Evolutionary conservation across 2,888 invertebrate genomes (phyloP).

Genomic region (Mycogona germanica): DNA sequence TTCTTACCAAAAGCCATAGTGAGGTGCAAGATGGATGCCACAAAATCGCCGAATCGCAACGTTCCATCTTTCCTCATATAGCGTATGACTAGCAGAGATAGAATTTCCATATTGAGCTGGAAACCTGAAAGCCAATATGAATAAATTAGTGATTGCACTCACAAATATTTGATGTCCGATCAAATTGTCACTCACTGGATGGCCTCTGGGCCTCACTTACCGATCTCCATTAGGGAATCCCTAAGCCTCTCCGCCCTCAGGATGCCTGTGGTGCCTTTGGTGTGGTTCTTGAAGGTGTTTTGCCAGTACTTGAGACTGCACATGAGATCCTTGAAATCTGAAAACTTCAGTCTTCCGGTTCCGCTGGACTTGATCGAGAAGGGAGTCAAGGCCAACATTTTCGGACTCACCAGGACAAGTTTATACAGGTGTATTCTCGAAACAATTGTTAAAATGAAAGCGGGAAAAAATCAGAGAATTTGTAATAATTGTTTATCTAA

Average conservation of each 20-base stretch:
- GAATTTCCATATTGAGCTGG: slow-evolving; percentile 67
- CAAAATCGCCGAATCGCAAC: slow-evolving; percentile 80
- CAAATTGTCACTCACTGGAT: background rate
- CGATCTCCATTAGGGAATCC: slow-evolving; percentile 73
- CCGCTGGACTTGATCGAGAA: slow-evolving; percentile 55
- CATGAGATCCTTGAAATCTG: slow-evolving; percentile 82
- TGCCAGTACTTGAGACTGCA: slow-evolving; percentile 86
- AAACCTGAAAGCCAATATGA: slow-evolving; percentile 56
- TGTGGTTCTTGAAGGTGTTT: slow-evolving; percentile 75
- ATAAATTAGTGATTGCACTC: background rate
- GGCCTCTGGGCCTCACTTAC: slow-evolving; percentile 32
- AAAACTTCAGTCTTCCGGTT: slow-evolving; percentile 65
- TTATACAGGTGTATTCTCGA: too few relatives aligned
- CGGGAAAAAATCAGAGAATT: too few relatives aligned
- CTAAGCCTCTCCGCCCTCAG: slow-evolving; percentile 69
- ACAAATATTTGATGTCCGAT: slow-evolving; percentile 1
- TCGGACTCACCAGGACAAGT: too few relatives aligned
- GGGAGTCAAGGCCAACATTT: too few relatives aligned
- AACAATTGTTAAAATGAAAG: too few relatives aligned
- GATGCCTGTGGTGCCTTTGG: slow-evolving; percentile 81
- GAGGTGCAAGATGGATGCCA: slow-evolving; percentile 74
- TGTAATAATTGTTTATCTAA: too few relatives aligned
- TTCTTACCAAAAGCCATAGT: slow-evolving; percentile 74
- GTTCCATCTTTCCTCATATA: slow-evolving; percentile 91
- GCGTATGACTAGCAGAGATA: slow-evolving; percentile 66